phyloP scores from a whole-genome alignment of 1,140 invertebrate species.

The Drosophila jambulina region DNA sequence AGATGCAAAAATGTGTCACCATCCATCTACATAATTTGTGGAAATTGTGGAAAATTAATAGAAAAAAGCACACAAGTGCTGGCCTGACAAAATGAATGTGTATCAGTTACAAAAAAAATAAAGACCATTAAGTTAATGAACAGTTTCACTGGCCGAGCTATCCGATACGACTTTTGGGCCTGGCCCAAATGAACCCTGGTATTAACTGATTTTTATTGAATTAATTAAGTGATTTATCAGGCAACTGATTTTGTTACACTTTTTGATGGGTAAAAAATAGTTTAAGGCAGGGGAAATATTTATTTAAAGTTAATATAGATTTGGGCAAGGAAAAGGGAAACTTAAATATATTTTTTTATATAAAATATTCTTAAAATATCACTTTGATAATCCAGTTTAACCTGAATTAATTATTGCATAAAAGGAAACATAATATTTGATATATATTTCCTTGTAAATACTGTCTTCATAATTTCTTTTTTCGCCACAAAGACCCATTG shows the following conservation, averaged over 20 bases:
- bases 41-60: conserved; percentile 7
- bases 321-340: background rate
- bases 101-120: conserved; percentile 12
- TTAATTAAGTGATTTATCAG: conserved; percentile 29
- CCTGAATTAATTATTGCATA: background rate
- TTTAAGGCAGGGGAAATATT: background rate
- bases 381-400: background rate
- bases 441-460: background rate
- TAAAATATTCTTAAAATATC: background rate
- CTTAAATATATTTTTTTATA: too few species aligned
- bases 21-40: conserved; percentile 11
- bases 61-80: background rate
- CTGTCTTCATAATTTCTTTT: background rate
- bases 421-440: too few species aligned
- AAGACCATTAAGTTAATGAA: conserved; percentile 20
- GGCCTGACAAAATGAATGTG: background rate
- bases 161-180: conserved; percentile 8
- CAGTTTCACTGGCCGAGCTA: conserved; percentile 2
- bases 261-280: background rate
- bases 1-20: conserved; percentile 4
- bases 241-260: conserved; percentile 6
- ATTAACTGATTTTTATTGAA: conserved; percentile 47
- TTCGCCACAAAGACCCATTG: background rate
- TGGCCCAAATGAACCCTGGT: conserved; percentile 37
- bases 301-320: background rate